These are phyloP conservation scores for Choreutis nemorana DNA, from an alignment of 2,888 invertebrate genomes.

Conservation along the genomic window DNA sequence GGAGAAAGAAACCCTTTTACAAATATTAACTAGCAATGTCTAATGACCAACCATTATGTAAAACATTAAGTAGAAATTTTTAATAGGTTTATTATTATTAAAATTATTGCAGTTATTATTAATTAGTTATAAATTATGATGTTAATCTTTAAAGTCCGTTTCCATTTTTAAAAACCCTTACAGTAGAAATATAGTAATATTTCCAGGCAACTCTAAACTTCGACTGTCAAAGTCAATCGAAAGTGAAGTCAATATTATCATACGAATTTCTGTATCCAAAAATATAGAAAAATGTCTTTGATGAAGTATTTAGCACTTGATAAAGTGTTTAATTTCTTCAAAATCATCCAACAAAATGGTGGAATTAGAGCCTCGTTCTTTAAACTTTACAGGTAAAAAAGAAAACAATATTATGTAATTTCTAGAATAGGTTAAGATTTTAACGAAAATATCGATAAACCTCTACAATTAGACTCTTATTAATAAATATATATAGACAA, in stretches of 20 bases:
- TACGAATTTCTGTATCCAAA: conserved; percentile 7
- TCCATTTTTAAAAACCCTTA: conserved; percentile 3
- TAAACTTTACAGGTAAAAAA: conserved; percentile 76
- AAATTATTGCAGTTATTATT: background rate
- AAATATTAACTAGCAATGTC: too few species aligned
- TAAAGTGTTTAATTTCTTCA: conserved; percentile 70
- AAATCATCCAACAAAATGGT: conserved; percentile 76
- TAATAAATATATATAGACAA: too few species aligned
- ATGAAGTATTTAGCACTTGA: conserved; percentile 76
- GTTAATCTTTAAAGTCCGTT: background rate
- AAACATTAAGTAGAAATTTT: too few species aligned
- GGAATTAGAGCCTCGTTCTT: conserved; percentile 72
- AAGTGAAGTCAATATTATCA: conserved; percentile 4
- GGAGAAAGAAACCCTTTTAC: too few species aligned
- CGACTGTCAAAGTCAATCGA: conserved; percentile 8
- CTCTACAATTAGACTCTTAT: too few species aligned
- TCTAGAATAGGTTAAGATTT: conserved; percentile 12
- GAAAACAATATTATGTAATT: conserved; percentile 44
- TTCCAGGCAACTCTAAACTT: conserved; percentile 1
- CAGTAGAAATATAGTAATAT: background rate
- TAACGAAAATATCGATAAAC: conserved; percentile 1
- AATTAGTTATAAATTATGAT: conserved; percentile 1
- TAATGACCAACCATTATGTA: too few species aligned
- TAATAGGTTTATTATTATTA: background rate
- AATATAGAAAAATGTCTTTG: conserved; percentile 48